Evolutionary conservation across 2,888 invertebrate species (phyloP), one percentile per base, ranked within the genome.

Genomic region (Dolichomitus sp.): DNA sequence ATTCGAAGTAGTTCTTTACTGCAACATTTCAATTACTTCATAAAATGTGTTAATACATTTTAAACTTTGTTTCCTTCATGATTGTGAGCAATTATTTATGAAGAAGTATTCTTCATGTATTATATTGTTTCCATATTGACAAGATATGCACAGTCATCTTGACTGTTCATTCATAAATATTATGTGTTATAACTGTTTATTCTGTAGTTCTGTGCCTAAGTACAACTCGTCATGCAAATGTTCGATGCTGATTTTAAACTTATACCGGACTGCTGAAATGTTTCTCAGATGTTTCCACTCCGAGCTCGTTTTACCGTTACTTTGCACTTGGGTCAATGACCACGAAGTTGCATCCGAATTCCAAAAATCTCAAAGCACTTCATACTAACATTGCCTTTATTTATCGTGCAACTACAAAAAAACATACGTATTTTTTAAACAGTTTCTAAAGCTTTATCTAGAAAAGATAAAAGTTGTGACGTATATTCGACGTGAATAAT

Each of bases 271-370:
- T 17, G 68, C 37, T 63, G n/a, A 52, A 52, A 27, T 72, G 14
- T 33, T 27, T 19, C 63, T 52, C 50, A 33, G 63, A 42, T 65
- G 54, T 19, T 19, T n/a, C 30, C n/a, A 48, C 54, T 65, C 57
- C 57, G 12, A 59, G 65, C 48, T 45, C 11, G 27, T 48, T 12
- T 27, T 66, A 79, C 78, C 78, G 78, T 78, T 78, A 78, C 50
- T 45, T 37, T 54, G 72, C 59, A 52, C 79, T 65, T 57, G 42
- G 72, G 57, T 79, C 79, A 73, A 40, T 45, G 66, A 45, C 79
- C 79, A 27, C 45, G 54, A 9, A 54, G 23, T 72, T 57, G 23
- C 63, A 30, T 65, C 57, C 12, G n/a, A 30, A 48, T 19, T 30
- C 45, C 30, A 17, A 57, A 48, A 17, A 23, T 14, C 7, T 17